Evolutionary conservation across 2,797 vertebrate genomes (phyloP), one percentile per base, ranked within the genome.

Genomic region (Hoplostethus atlanticus): DNA sequence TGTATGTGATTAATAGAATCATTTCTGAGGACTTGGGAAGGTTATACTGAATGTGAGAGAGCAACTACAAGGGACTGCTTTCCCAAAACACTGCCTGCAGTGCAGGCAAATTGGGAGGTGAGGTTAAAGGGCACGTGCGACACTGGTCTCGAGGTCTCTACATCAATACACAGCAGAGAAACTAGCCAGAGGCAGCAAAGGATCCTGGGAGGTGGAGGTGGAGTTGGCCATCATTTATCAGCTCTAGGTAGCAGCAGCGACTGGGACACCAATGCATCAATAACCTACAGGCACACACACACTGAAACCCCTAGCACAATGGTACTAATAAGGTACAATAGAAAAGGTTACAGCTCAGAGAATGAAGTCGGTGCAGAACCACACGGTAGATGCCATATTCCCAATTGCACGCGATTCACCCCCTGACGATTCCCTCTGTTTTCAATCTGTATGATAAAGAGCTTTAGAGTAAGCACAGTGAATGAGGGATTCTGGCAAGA

Each of bases 371-470:
- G 73, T 60, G 58, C 53, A 54, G 64, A 76, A 59, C 42, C 67
- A 79, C 47, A 70, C 8, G 66, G 55, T 25, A 55, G 70, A 66
- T 28, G 55, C 53, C 28, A 4, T 54, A 80, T 73, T 84, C 81
- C 77, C 70, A 68, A 75, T 68, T 11, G 10, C 28, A 69, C 46
- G 71, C 25, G 64, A 77, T 79, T 77, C 77, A 68, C 69, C 79
- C 63, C 65, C 68, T 46, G 75, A 80, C 6, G 34, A 79, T 73
- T 77, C 76, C 62, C 63, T 78, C 61, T 36, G 52, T 87, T 91
- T 90, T 86, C 88, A 88, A 86, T 85, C 79, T 83, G 80, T 82
- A 87, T 85, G 87, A 86, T 87, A 83, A 91, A 87, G 73, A 84
- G 83, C 54, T 78, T 36, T 9, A 57, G 71, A 79, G 82, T 84